These are phyloP conservation scores for Cremastinae sp. DNA, from an alignment of 2,888 invertebrate genomes.

Conservation along the genomic window DNA sequence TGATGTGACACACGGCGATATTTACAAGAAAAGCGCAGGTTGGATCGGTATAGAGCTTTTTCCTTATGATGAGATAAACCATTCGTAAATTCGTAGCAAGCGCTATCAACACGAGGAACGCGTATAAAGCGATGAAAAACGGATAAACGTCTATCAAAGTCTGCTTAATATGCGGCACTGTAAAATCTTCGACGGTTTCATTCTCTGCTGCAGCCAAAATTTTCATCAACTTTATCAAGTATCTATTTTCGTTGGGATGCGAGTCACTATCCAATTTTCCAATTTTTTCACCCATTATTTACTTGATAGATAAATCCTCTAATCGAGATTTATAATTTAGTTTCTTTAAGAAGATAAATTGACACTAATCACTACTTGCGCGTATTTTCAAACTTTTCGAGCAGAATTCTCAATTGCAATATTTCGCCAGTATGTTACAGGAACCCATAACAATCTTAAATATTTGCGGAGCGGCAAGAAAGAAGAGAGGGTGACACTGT, in stretches of 20 bases:
- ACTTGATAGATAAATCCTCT: background rate
- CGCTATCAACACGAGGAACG: constrained; percentile 82
- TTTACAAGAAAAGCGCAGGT: constrained; percentile 86
- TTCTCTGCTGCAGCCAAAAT: constrained; percentile 77
- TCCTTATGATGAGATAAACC: constrained; percentile 81
- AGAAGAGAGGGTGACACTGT: background rate
- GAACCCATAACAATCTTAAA: too few species aligned
- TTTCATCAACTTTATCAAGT: constrained; percentile 74
- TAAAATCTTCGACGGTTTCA: constrained; percentile 82
- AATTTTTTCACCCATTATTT: constrained; percentile 27
- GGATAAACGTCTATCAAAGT: constrained; percentile 83
- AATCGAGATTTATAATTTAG: background rate
- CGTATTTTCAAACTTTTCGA: too few species aligned
- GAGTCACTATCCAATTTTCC: constrained; percentile 31
- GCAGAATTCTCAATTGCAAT: too few species aligned
- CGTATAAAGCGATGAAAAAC: constrained; percentile 84
- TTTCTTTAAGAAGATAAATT: too few species aligned
- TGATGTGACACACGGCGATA: constrained; percentile 84
- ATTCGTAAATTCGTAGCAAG: constrained; percentile 83
- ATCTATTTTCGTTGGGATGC: constrained; percentile 57
- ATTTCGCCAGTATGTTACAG: too few species aligned
- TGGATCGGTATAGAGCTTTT: constrained; percentile 83
- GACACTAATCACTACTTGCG: too few species aligned
- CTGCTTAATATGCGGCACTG: constrained; percentile 83
- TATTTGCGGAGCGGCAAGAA: background rate